These are phyloP conservation scores for Lethenteron reissneri DNA, from an alignment of 2,113 vertebrate species.

Conservation along the genomic window DNA sequence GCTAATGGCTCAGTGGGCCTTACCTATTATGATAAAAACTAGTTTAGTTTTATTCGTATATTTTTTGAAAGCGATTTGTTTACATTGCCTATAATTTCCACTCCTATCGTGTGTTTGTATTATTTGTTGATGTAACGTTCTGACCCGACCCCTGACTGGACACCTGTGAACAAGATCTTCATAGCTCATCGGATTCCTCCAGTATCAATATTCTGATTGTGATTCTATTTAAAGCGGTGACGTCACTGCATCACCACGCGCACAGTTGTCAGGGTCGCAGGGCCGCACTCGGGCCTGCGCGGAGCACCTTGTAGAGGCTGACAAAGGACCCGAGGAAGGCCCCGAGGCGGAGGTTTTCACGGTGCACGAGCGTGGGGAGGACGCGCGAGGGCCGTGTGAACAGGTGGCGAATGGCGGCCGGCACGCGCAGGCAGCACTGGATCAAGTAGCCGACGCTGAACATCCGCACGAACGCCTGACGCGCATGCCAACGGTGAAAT, in stretches of 20 bases:
- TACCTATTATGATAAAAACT: too few species aligned
- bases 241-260: too few species aligned
- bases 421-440: conserved; percentile 86
- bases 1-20: too few species aligned
- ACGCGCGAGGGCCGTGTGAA: conserved; percentile 73
- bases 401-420: conserved; percentile 62
- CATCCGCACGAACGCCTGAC: conserved; percentile 82
- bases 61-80: too few species aligned
- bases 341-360: conserved; percentile 87
- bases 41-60: too few species aligned
- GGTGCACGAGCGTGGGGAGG: conserved; percentile 79
- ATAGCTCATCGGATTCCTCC: neutral
- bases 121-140: too few species aligned
- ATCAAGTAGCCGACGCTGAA: conserved; percentile 92
- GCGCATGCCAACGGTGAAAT: neutral
- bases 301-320: conserved; percentile 87
- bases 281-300: too few species aligned
- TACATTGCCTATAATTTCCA: too few species aligned
- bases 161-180: neutral
- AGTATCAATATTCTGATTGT: neutral
- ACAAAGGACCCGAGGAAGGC: conserved; percentile 91
- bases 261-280: too few species aligned
- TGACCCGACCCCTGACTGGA: too few species aligned
- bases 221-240: too few species aligned
- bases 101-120: too few species aligned